phyloP scores from a whole-genome alignment of 2,888 invertebrate genomes.

The Zonitis immaculata region DNA sequence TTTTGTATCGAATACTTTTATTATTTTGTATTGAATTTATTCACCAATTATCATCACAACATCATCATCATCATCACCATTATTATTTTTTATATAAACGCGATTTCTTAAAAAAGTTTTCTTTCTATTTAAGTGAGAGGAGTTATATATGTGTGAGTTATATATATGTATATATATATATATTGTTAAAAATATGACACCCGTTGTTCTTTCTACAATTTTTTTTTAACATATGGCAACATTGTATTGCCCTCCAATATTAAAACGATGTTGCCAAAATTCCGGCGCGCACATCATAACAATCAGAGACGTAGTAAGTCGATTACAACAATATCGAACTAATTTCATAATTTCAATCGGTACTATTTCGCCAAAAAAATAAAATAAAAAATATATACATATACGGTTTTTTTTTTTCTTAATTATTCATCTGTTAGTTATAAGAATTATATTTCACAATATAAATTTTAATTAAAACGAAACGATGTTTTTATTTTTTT shows the following conservation, averaged over 20 bases:
- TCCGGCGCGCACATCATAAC: conserved; percentile 6
- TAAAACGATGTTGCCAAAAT: conserved; percentile 24
- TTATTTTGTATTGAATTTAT: not conserved
- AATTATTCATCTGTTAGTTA: too few relatives aligned
- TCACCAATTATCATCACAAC: conserved; percentile 2
- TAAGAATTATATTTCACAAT: too few relatives aligned
- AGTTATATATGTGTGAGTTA: too few relatives aligned
- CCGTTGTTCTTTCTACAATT: not conserved
- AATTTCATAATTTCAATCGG: not conserved
- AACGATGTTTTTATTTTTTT: too few relatives aligned
- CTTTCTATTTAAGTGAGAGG: not conserved
- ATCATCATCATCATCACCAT: not conserved
- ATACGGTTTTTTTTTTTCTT: too few relatives aligned
- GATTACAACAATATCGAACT: not conserved
- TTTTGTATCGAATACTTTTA: not conserved
- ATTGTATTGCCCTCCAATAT: conserved; percentile 35
- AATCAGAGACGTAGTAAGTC: not conserved
- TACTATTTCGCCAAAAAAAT: too few relatives aligned
- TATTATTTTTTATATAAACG: not conserved
- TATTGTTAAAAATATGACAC: not conserved
- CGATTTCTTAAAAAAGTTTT: not conserved
- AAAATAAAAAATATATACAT: too few relatives aligned
- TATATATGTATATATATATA: too few relatives aligned
- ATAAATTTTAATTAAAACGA: too few relatives aligned
- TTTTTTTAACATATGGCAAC: conserved; percentile 36